phyloP scores from a whole-genome alignment of 2,113 vertebrate genomes.

The Spea multiplicata region DNA sequence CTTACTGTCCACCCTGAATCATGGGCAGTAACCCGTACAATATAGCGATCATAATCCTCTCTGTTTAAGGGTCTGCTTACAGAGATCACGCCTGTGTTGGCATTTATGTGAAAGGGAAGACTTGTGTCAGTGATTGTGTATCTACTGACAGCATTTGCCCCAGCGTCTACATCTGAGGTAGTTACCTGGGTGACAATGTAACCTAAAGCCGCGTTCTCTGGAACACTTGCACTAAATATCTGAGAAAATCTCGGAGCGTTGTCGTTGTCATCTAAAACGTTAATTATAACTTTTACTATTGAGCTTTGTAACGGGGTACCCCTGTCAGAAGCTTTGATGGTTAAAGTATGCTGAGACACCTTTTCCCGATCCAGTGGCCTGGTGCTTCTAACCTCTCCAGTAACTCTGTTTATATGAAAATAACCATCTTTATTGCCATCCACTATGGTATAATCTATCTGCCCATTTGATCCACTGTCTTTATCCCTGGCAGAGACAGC shows the following conservation, averaged over 20 bases:
- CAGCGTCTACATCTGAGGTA: constrained; percentile 89
- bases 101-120: constrained; percentile 86
- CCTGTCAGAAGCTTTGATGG: constrained; percentile 82
- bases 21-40: constrained; percentile 87
- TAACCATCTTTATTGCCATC: constrained; percentile 85
- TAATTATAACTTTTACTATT: constrained; percentile 76
- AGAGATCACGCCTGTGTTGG: constrained; percentile 86
- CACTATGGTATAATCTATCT: constrained; percentile 82
- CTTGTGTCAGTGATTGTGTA: constrained; percentile 83
- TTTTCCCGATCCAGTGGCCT: constrained; percentile 87
- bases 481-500: constrained; percentile 78
- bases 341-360: constrained; percentile 73
- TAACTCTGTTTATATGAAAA: constrained; percentile 82
- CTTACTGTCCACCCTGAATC: constrained; percentile 97
- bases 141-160: constrained; percentile 84
- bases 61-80: constrained; percentile 89
- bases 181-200: constrained; percentile 88
- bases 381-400: constrained; percentile 87
- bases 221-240: constrained; percentile 89
- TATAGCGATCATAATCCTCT: constrained; percentile 87
- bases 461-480: constrained; percentile 89
- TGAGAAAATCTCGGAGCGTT: constrained; percentile 93
- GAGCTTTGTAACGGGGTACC: constrained; percentile 77
- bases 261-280: constrained; percentile 90
- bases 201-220: constrained; percentile 89